Percentiles rank a stretch among this genome's conserved stretches.
Evolutionary conservation across 2,888 invertebrate genomes (phyloP).

Genomic region (Lycaena phlaeas): DNA sequence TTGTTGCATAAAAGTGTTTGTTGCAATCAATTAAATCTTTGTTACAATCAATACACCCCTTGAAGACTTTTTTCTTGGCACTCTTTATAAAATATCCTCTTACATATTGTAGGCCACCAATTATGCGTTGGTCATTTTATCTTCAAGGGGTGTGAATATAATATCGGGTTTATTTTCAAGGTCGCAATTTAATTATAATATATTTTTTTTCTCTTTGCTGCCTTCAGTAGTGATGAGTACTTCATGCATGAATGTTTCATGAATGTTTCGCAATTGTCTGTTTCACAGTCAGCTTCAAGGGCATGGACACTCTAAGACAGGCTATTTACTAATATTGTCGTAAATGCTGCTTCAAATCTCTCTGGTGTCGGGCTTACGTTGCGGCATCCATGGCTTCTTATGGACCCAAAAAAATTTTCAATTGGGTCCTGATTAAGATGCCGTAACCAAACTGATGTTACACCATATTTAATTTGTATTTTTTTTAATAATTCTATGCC

Average conservation of each 20-base stretch:
- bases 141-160: slow-evolving; percentile 9
- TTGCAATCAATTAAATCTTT: slow-evolving; percentile 10
- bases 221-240: slow-evolving; percentile 1
- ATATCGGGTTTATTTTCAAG: slow-evolving; percentile 7
- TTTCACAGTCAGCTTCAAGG: slow-evolving; percentile 19
- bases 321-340: slow-evolving; percentile 16
- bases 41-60: slow-evolving; percentile 15
- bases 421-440: slow-evolving; percentile 25
- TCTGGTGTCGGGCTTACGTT: slow-evolving; percentile 17
- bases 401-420: slow-evolving; percentile 23
- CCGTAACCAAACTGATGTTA: slow-evolving; percentile 22
- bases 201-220: slow-evolving; percentile 1
- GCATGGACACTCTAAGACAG: slow-evolving; percentile 21
- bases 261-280: slow-evolving; percentile 8
- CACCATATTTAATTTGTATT: slow-evolving; percentile 10
- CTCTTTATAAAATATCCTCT: slow-evolving; percentile 19
- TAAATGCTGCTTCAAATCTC: slow-evolving; percentile 15
- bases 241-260: no score
- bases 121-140: slow-evolving; percentile 11
- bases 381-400: slow-evolving; percentile 19
- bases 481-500: slow-evolving; percentile 10
- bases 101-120: slow-evolving; percentile 16
- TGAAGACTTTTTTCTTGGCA: slow-evolving; percentile 16
- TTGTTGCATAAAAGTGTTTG: no score
- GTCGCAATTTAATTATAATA: no score